phyloP scores from a whole-genome alignment of 1,140 invertebrate species.

The Hydropsyche tenuis region DNA sequence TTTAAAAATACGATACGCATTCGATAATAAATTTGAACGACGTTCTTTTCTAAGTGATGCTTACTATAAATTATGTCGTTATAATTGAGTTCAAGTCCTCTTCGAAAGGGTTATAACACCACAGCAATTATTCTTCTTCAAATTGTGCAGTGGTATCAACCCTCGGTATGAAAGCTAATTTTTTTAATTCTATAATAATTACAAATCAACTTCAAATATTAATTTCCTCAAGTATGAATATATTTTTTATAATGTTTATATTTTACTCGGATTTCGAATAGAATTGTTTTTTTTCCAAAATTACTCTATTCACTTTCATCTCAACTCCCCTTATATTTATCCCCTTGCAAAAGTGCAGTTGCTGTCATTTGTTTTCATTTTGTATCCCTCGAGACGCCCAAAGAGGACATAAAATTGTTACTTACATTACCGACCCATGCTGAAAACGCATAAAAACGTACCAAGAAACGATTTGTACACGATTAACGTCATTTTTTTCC shows the following conservation, averaged over 20 bases:
- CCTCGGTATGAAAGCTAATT: conserved; percentile 7
- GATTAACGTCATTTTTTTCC: not conserved
- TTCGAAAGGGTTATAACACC: conserved; percentile 49
- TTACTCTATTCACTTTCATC: conserved; percentile 11
- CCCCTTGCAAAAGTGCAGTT: conserved; percentile 28
- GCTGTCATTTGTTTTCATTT: conserved; percentile 50
- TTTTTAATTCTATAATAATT: too few relatives aligned
- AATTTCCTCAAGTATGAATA: too few relatives aligned
- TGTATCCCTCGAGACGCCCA: conserved; percentile 27
- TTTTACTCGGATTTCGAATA: not conserved
- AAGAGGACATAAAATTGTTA: conserved; percentile 45
- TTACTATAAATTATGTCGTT: conserved; percentile 44
- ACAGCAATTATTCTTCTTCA: conserved; percentile 13
- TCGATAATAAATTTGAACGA: not conserved
- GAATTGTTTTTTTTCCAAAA: conserved; percentile 25
- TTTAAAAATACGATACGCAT: not conserved
- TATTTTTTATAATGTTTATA: too few relatives aligned
- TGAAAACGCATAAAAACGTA: not conserved
- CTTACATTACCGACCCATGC: conserved; percentile 37
- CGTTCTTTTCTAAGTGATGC: conserved; percentile 21
- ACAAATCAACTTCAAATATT: too few relatives aligned
- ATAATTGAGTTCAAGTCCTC: conserved; percentile 48
- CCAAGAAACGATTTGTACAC: conserved; percentile 5
- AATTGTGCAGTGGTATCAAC: conserved; percentile 27
- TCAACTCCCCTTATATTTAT: conserved; percentile 24